Conservation (phyloP, 2,113 vertebrate genomes). For the Aramus guarauna region DNA sequence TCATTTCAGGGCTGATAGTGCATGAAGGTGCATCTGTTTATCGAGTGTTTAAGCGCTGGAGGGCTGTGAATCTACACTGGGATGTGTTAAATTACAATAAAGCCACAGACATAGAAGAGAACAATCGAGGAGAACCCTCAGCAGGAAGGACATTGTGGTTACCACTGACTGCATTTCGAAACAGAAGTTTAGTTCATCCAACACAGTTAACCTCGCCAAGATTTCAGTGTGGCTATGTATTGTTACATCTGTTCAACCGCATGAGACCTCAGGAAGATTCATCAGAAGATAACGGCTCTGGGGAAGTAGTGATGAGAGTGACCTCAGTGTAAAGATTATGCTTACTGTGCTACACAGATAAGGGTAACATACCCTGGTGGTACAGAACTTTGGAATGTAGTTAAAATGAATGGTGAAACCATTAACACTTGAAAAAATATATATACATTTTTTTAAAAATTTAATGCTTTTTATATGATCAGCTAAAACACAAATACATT, state of each 20-base stretch:
- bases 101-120: constrained; percentile 88
- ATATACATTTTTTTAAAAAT: constrained; percentile 71
- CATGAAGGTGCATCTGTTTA: constrained; percentile 96
- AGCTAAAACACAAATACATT: constrained; percentile 80
- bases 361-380: neutral
- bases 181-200: constrained; percentile 78
- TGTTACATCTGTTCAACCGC: constrained; percentile 79
- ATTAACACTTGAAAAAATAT: constrained; percentile 74
- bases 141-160: constrained; percentile 87
- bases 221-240: constrained; percentile 83
- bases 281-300: constrained; percentile 79
- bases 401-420: constrained; percentile 65
- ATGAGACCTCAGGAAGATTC: constrained; percentile 76
- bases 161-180: constrained; percentile 82
- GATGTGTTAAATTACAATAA: constrained; percentile 92
- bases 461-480: constrained; percentile 79
- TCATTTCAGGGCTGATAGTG: constrained; percentile 82
- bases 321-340: constrained; percentile 83
- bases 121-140: constrained; percentile 75
- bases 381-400: constrained; percentile 66
- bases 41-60: constrained; percentile 91
- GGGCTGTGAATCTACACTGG: constrained; percentile 94
- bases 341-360: constrained; percentile 9
- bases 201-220: constrained; percentile 81
- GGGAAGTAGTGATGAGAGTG: constrained; percentile 91